Conservation (phyloP, 2,888 invertebrate genomes). For the Axea sp. region DNA sequence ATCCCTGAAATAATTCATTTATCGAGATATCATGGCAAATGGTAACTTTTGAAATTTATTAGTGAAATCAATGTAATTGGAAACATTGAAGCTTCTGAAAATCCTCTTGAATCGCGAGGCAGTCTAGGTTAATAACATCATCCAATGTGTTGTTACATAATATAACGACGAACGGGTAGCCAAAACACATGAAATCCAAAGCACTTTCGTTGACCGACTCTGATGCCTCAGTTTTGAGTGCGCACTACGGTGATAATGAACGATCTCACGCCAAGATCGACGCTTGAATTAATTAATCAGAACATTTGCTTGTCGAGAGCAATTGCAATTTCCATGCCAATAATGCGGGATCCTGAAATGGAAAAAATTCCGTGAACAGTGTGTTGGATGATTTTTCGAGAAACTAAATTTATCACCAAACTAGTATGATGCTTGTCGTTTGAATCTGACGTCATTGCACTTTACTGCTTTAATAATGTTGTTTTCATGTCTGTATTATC, state of each 20-base stretch:
- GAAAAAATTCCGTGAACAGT: conserved; percentile 6
- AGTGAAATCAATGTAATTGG: conserved; percentile 36
- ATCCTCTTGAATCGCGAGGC: conserved; percentile 34
- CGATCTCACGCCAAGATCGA: too few relatives aligned
- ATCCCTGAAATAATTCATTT: too few relatives aligned
- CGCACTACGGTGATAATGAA: not conserved
- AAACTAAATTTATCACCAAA: conserved; percentile 15
- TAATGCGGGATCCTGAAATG: not conserved
- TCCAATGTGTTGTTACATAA: conserved; percentile 37
- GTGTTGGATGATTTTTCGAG: conserved; percentile 14
- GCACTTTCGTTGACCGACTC: conserved; percentile 22
- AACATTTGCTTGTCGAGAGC: too few relatives aligned
- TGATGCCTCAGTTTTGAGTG: conserved; percentile 33
- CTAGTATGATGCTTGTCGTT: conserved; percentile 39
- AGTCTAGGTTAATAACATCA: conserved; percentile 44
- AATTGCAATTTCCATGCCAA: not conserved
- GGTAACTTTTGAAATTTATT: conserved; percentile 35
- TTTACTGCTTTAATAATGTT: conserved; percentile 60
- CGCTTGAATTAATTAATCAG: conserved; percentile 23
- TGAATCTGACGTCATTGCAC: conserved; percentile 43
- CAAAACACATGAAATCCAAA: conserved; percentile 33
- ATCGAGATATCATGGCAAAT: not conserved
- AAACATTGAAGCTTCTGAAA: conserved; percentile 18
- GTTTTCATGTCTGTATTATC: conserved; percentile 48
- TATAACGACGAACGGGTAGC: conserved; percentile 37